Base-by-base conservation (phyloP, 2,888 invertebrate genomes). In the Eupithecia dodoneata region DNA sequence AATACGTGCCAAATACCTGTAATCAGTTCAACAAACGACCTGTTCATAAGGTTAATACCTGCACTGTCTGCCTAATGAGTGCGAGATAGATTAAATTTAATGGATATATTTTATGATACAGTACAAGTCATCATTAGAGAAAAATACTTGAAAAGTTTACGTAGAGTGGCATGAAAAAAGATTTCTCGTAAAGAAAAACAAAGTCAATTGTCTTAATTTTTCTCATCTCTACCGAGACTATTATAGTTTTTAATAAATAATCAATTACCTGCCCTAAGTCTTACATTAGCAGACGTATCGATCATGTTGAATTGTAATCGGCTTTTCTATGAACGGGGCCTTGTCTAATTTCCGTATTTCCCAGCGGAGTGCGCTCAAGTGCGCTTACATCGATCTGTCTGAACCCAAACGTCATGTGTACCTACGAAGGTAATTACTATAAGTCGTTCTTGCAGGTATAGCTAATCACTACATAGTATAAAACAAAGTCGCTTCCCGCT, bases 241-340 rank as follows among this genome's bases (percentile, higher is more conserved):
- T 63, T 63, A 30, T 59, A 66, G 65, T 18, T 47, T 47, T 30
- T 47, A 71, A 71, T 71, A 71, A 71, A 52, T 71, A 52, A 71
- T 18, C 71, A 55, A 55, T 41, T 71, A 49, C 70, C 70, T 63
- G 18, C 45, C 69, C 45, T 41, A 44, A 67, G 67, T 67, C 59
- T 59, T n/a, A 45, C 45, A 67, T 42, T 30, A 63, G 18, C 59
- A 63, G n/a, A n/a, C 67, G n/a, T 45, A 81, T 81, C 82, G 76
- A 83, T 80, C 78, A 80, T 45, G 52, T 79, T 74, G 79, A 80
- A 83, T 80, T 77, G 79, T 84, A 84, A 83, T 81, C 84, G 82
- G 82, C 83, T 84, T 84, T 83, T 81, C 81, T 81, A 82, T 79
- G 30, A 73, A 75, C 69, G 66, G 15, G 42, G 63, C 13, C 71